Conservation (phyloP, 2,113 vertebrate species). For the Trachemys scripta region DNA sequence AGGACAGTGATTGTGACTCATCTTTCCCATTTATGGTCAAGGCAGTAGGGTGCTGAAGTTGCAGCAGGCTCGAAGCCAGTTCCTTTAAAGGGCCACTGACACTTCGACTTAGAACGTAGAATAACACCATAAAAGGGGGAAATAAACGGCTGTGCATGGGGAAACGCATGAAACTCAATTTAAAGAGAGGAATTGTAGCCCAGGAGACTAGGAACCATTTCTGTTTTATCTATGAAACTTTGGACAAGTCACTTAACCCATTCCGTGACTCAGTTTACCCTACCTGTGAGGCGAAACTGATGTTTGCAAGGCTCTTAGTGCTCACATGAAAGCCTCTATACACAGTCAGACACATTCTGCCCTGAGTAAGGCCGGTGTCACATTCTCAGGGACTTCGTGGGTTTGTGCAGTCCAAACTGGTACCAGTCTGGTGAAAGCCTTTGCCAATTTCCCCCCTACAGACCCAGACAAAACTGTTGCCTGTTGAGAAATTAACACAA, state of each 20-base stretch:
- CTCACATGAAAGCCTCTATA: not conserved
- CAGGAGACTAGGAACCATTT: not conserved
- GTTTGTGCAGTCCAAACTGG: not conserved
- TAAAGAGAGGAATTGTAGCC: not conserved
- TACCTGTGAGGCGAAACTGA: not conserved
- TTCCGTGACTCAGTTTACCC: not conserved
- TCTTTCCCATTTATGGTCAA: slow-evolving; percentile 68
- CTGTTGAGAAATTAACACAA: not conserved
- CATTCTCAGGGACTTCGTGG: not conserved
- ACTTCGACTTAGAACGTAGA: not conserved
- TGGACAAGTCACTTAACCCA: fast-evolving
- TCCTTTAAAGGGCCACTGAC: slow-evolving; percentile 19
- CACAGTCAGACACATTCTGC: not conserved
- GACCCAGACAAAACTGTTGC: not conserved
- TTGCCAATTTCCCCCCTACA: fast-evolving
- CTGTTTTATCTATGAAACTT: not conserved
- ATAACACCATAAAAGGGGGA: not conserved
- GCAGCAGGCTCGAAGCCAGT: not conserved
- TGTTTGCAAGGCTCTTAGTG: not conserved
- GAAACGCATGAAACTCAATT: not conserved
- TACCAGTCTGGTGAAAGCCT: not conserved
- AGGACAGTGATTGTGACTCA: slow-evolving; percentile 26
- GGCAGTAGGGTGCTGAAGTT: not conserved
- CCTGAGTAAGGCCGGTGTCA: fast-evolving
- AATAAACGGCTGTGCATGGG: not conserved